Evolutionary conservation across 2,888 invertebrate genomes (phyloP).

Genomic region (Morinoia aosen): DNA sequence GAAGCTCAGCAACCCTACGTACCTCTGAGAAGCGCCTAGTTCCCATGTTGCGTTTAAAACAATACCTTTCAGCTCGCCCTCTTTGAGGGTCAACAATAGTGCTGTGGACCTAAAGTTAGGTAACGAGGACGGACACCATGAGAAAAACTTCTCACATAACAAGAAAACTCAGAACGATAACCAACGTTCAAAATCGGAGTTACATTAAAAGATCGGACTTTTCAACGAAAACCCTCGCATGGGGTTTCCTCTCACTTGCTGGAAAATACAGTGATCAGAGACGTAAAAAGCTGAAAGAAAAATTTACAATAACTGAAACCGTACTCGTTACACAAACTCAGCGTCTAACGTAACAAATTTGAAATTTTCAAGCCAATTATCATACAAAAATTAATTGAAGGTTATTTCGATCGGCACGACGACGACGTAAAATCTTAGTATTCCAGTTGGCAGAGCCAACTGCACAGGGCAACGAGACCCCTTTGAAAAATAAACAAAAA

Average conservation of each 20-base stretch:
- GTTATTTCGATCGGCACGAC: background rate
- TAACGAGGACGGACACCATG: background rate
- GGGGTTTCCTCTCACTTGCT: background rate
- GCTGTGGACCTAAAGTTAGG: background rate
- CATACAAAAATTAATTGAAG: background rate
- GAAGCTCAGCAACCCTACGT: no score
- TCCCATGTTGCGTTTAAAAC: background rate
- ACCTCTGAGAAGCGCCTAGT: background rate
- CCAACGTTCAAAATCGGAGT: background rate
- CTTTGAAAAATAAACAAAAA: no score
- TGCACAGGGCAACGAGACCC: no score
- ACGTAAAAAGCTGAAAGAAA: background rate
- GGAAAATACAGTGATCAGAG: background rate
- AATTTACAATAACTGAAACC: background rate
- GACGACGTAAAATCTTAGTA: no score
- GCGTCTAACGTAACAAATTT: background rate
- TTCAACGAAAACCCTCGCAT: background rate
- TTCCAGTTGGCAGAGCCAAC: no score
- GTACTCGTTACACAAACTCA: background rate
- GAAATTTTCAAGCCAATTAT: background rate
- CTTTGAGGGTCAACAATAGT: background rate
- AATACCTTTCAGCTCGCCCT: background rate
- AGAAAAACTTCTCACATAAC: background rate
- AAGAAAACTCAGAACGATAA: background rate
- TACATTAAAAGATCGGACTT: background rate